A percentile compares a stretch with the other conserved stretches of the same genome.
phyloP scores from a whole-genome alignment of 92 coral and sea anemone genomes.

The Zoanthus sansibaricus region DNA sequence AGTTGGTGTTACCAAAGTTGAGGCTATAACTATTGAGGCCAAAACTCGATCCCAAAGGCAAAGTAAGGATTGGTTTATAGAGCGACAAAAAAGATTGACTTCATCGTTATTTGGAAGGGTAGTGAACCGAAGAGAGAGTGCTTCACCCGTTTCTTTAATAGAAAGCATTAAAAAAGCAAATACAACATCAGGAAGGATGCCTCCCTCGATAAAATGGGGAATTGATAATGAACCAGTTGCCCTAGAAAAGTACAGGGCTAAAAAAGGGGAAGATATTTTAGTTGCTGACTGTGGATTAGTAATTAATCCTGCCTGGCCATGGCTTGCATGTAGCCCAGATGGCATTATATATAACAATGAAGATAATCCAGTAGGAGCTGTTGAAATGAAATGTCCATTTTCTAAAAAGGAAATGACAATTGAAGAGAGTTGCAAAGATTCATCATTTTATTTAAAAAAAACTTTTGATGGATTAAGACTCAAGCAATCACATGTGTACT shows the following conservation, averaged over 20 bases:
- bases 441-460: not conserved
- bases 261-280: too few relatives aligned
- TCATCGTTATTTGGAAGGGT: conserved; percentile 1
- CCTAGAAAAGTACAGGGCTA: not conserved
- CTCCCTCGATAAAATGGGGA: conserved; percentile 1
- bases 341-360: not conserved
- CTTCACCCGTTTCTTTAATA: not conserved
- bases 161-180: not conserved
- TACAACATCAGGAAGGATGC: not conserved
- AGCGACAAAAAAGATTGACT: not conserved
- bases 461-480: not conserved
- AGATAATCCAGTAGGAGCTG: conserved; percentile 6
- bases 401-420: not conserved
- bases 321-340: not conserved
- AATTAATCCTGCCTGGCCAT: too few relatives aligned
- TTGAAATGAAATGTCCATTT: not conserved
- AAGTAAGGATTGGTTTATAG: conserved; percentile 10
- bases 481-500: conserved; percentile 5
- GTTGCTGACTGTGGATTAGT: too few relatives aligned
- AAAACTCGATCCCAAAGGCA: conserved; percentile 45
- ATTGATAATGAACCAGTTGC: conserved; percentile 4
- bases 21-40: conserved; percentile 40
- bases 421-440: not conserved
- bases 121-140: not conserved
- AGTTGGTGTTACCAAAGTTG: conserved; percentile 41